Evolutionary conservation across 2,888 invertebrate species (phyloP).

Genomic region (Danaus chrysippus): DNA sequence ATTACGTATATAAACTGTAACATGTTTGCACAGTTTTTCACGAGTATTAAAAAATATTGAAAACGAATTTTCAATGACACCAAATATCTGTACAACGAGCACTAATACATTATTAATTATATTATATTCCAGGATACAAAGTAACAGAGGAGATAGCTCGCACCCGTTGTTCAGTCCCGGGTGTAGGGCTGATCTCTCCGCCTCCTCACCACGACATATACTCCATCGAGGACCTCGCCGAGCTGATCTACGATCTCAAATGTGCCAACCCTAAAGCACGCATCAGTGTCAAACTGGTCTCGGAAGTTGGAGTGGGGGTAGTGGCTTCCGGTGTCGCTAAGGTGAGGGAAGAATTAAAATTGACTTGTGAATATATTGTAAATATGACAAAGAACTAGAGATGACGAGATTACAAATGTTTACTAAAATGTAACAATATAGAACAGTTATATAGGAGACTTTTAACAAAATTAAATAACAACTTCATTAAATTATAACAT

Average conservation of each 20-base stretch:
- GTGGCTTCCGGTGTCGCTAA: conserved; percentile 99
- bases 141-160: conserved; percentile 96
- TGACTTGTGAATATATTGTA: not conserved
- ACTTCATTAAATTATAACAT: too few species aligned
- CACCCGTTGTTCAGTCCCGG: conserved; percentile 96
- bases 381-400: not conserved
- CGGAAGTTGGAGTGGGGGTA: conserved; percentile 99
- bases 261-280: conserved; percentile 97
- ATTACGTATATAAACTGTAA: too few species aligned
- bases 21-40: too few species aligned
- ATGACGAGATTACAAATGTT: too few species aligned
- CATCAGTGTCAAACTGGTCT: conserved; percentile 98
- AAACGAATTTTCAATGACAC: too few species aligned
- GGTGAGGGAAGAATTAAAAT: conserved; percentile 62
- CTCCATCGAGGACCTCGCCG: conserved; percentile 98
- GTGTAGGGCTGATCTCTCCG: conserved; percentile 98
- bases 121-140: conserved; percentile 78
- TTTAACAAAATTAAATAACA: too few species aligned
- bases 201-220: conserved; percentile 99
- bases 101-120: not conserved
- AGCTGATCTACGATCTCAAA: conserved; percentile 98
- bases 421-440: too few species aligned
- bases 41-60: too few species aligned
- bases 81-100: not conserved
- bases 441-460: too few species aligned